These are phyloP conservation scores for Oreochromis spilurus DNA, from an alignment of 2,113 vertebrate species.

Conservation along the genomic window DNA sequence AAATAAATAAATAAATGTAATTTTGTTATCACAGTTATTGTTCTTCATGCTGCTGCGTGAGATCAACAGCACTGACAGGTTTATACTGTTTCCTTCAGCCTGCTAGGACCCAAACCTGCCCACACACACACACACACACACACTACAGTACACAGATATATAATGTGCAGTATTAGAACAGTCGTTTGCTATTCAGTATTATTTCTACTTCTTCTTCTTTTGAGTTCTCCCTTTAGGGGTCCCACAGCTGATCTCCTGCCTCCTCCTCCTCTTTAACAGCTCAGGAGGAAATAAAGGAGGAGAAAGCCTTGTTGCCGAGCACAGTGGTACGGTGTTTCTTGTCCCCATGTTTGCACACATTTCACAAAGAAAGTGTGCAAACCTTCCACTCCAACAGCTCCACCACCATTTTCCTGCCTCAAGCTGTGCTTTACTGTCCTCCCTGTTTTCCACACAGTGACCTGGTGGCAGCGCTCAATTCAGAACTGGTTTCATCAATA, in stretches of 20 bases:
- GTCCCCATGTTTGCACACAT: not conserved
- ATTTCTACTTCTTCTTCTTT: not conserved
- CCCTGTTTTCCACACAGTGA: not conserved
- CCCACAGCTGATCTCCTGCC: not conserved
- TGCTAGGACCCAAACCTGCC: not conserved
- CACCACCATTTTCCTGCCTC: not conserved
- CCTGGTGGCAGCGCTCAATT: not conserved
- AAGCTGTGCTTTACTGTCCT: not conserved
- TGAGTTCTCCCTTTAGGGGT: not conserved
- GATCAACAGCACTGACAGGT: not conserved
- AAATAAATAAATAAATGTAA: not conserved
- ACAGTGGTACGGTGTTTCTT: not conserved
- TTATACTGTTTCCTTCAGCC: not conserved
- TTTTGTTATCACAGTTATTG: not conserved
- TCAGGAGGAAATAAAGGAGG: not conserved
- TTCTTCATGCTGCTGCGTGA: not conserved
- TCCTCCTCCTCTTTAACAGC: not conserved
- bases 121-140: not conserved
- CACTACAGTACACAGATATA: not conserved
- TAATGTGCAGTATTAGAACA: not conserved
- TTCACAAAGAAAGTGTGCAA: not conserved
- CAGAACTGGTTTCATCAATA: not conserved
- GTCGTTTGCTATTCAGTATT: not conserved
- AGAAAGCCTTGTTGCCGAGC: not conserved
- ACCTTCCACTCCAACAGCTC: not conserved